phyloP scores from a whole-genome alignment of 2,113 vertebrate species.

The Elephantulus edwardii region DNA sequence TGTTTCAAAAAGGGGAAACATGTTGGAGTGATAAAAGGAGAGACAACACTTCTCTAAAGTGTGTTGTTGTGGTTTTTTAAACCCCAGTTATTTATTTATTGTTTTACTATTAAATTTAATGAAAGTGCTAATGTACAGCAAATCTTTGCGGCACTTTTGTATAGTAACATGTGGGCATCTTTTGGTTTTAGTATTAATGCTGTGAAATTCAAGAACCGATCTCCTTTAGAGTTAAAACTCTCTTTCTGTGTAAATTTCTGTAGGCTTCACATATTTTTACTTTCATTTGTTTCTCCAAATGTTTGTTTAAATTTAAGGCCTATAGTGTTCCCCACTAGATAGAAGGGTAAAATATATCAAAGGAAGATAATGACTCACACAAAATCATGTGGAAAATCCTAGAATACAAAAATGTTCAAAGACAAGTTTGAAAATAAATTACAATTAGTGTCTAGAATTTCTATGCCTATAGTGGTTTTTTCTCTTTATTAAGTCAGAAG shows the following conservation, averaged over 20 bases:
- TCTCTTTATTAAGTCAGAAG: not conserved
- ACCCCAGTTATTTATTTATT: not conserved
- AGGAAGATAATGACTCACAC: not conserved
- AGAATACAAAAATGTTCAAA: not conserved
- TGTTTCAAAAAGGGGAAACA: not conserved
- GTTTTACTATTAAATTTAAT: not conserved
- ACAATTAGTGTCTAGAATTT: not conserved
- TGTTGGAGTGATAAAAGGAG: not conserved
- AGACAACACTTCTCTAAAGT: not conserved
- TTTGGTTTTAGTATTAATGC: not conserved
- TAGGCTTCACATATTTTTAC: not conserved
- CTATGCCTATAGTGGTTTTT: not conserved
- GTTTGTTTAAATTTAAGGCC: not conserved
- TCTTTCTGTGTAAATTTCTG: not conserved
- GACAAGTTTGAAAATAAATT: not conserved
- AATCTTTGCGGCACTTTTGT: not conserved
- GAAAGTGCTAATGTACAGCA: not conserved
- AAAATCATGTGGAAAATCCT: not conserved
- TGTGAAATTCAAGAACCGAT: not conserved
- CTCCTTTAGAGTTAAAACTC: not conserved
- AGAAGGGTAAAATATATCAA: not conserved
- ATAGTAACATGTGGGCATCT: not conserved
- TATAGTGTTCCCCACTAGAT: not conserved
- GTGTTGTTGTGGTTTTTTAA: no score
- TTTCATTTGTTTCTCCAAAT: constrained; percentile 21